Evolutionary conservation across 1,140 invertebrate species (phyloP).

Genomic region (Aphaenogaster ashmeadi): DNA sequence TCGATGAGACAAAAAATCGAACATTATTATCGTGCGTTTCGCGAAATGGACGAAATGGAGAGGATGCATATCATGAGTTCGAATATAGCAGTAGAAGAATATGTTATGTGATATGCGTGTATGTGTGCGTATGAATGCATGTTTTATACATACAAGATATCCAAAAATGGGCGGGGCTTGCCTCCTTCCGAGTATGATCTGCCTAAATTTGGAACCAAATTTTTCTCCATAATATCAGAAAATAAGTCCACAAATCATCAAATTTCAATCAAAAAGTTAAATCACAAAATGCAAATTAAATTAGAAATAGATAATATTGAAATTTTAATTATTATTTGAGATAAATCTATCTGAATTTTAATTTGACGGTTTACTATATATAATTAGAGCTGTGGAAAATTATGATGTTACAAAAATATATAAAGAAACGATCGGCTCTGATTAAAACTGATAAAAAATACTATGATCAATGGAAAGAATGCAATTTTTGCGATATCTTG

Average conservation of each 20-base stretch:
- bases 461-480: background rate
- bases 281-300: background rate
- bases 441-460: background rate
- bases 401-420: background rate
- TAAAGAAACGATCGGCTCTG: background rate
- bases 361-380: background rate
- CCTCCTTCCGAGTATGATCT: conserved; percentile 7
- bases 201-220: background rate
- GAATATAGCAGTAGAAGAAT: conserved; percentile 57
- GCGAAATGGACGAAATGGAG: conserved; percentile 53
- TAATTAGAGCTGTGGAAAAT: background rate
- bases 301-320: background rate
- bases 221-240: background rate
- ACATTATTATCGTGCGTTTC: conserved; percentile 33
- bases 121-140: conserved; percentile 60
- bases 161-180: background rate
- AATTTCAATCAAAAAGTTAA: background rate
- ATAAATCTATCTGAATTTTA: background rate
- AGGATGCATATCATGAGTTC: conserved; percentile 40
- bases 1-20: conserved; percentile 48
- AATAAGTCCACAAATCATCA: background rate
- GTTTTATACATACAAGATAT: conserved; percentile 70
- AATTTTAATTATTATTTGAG: conserved; percentile 6
- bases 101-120: conserved; percentile 66
- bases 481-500: conserved; percentile 41